Percentiles rank a stretch among this genome's conserved stretches.
These are phyloP conservation scores for Xiphorhynchus elegans DNA, from an alignment of 2,113 vertebrate genomes.

Conservation along the genomic window DNA sequence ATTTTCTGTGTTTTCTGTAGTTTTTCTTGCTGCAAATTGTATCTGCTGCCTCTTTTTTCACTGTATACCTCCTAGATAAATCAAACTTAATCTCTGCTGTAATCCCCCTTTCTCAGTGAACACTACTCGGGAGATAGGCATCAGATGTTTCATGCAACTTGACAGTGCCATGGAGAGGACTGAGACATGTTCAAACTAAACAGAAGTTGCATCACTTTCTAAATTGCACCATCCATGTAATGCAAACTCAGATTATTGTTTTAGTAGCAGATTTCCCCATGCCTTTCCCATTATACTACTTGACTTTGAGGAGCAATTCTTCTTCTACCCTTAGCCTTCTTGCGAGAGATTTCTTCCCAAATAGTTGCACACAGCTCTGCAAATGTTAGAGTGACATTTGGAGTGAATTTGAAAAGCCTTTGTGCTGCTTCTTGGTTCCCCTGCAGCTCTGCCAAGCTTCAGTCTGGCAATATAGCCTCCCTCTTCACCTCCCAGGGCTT, in stretches of 20 bases:
- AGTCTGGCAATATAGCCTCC: neutral
- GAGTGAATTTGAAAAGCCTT: constrained; percentile 44
- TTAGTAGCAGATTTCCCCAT: neutral
- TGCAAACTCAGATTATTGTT: neutral
- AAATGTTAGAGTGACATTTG: constrained; percentile 84
- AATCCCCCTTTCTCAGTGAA: neutral
- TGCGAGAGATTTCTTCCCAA: constrained; percentile 43
- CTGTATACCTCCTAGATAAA: neutral
- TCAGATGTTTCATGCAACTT: neutral
- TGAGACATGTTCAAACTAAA: neutral
- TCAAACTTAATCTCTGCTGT: neutral
- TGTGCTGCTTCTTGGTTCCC: constrained; percentile 19
- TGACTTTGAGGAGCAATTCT: constrained; percentile 42
- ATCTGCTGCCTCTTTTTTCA: neutral
- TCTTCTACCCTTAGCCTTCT: constrained; percentile 52
- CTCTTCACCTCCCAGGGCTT: constrained; percentile 58
- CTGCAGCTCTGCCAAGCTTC: constrained; percentile 27
- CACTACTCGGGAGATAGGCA: neutral
- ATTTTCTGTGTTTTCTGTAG: neutral
- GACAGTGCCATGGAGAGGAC: neutral
- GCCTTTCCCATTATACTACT: neutral
- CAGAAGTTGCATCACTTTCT: neutral
- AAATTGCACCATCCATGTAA: neutral
- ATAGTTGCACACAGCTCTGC: constrained; percentile 64
- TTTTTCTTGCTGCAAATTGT: neutral